Evolutionary conservation across 2,113 vertebrate species (phyloP).

Genomic region (Xiphias gladius): DNA sequence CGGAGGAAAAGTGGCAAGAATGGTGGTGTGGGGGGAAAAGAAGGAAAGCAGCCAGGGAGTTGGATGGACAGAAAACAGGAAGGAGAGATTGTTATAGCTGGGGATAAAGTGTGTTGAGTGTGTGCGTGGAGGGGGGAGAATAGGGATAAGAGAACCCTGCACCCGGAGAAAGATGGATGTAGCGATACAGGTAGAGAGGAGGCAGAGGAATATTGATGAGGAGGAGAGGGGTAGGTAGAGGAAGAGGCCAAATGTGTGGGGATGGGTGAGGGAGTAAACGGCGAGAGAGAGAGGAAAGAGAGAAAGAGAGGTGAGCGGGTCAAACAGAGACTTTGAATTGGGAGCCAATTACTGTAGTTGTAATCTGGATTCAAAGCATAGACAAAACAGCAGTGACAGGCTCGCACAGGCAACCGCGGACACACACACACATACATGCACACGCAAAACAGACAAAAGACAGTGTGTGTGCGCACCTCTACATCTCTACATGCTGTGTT

Average conservation of each 20-base stretch:
- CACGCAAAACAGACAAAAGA: conserved; percentile 54
- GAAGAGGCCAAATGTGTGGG: conserved; percentile 41
- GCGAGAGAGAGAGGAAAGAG: conserved; percentile 20
- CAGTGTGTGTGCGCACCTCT: neutral
- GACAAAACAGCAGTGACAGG: conserved; percentile 63
- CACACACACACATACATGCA: neutral
- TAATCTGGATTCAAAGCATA: conserved; percentile 80
- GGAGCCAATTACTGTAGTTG: conserved; percentile 85
- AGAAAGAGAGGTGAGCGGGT: conserved; percentile 77
- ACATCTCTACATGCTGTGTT: conserved; percentile 56
- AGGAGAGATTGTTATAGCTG: conserved; percentile 48
- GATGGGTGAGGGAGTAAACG: conserved; percentile 25
- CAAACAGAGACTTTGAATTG: conserved; percentile 80
- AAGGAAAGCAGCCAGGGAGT: conserved; percentile 27
- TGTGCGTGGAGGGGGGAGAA: conserved; percentile 6
- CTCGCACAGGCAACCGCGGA: conserved; percentile 34
- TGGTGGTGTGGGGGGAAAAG: conserved; percentile 5
- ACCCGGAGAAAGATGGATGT: conserved; percentile 79
- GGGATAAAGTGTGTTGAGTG: conserved; percentile 50
- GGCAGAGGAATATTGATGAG: conserved; percentile 81
- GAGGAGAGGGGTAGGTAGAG: conserved; percentile 34
- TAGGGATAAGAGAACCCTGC: conserved; percentile 51
- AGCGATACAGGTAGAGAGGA: conserved; percentile 78
- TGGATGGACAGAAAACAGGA: conserved; percentile 51
- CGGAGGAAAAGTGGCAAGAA: conserved; percentile 50